These are phyloP conservation scores for Panthera leo DNA, from an alignment of 2,113 vertebrate species.

Conservation along the genomic window DNA sequence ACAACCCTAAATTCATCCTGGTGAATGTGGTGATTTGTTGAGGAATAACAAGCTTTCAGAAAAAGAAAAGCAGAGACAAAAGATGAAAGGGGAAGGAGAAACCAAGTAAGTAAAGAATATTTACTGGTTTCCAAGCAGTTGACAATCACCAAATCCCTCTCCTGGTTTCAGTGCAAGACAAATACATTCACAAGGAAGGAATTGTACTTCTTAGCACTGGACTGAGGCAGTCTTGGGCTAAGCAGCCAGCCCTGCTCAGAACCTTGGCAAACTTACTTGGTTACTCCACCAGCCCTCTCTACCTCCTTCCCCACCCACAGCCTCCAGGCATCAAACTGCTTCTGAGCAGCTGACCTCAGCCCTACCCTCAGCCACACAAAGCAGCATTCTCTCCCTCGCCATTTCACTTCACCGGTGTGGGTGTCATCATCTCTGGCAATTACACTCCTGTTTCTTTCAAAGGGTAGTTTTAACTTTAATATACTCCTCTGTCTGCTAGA, in stretches of 20 bases:
- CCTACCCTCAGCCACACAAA: conserved; percentile 40
- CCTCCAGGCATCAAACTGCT: conserved; percentile 43
- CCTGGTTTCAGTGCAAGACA: conserved; percentile 61
- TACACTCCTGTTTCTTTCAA: neutral
- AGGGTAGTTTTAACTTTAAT: neutral
- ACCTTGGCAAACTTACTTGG: neutral
- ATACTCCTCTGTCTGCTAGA: neutral
- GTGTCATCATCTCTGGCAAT: neutral
- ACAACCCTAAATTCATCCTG: neutral
- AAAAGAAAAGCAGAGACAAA: conserved; percentile 27
- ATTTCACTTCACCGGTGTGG: neutral
- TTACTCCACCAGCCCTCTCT: neutral
- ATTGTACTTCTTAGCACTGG: neutral
- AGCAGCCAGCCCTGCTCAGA: conserved; percentile 25
- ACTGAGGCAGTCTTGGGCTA: conserved; percentile 28
- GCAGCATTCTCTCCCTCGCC: neutral
- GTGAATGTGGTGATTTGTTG: neutral
- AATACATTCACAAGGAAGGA: conserved; percentile 61
- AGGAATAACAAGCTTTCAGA: neutral
- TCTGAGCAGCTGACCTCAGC: neutral
- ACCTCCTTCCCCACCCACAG: neutral
- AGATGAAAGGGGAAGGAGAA: conserved; percentile 47
- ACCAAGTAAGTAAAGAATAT: conserved; percentile 34
- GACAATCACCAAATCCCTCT: conserved; percentile 49
- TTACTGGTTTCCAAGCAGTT: conserved; percentile 1